Evolutionary conservation across 2,797 vertebrate species (phyloP), one percentile per base, ranked within the genome.

Genomic region (Picus viridis): DNA sequence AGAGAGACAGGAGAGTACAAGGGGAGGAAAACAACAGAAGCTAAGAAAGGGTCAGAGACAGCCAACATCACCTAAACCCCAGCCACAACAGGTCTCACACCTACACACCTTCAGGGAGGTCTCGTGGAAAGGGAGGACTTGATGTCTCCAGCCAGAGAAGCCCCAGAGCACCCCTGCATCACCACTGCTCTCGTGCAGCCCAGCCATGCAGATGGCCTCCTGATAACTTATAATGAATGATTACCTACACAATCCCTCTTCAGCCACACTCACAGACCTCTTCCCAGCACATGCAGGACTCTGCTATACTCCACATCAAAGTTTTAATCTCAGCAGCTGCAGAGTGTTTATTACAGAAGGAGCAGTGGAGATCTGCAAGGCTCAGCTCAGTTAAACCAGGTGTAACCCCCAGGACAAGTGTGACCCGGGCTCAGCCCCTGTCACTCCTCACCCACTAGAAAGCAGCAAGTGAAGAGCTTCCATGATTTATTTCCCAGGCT

Each of bases 201-300:
- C n/a, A 34, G 53, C 29, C 23, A 29, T 9, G 16, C 43, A 36
- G 49, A 24, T 0, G 1, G 23, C 51, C 49, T 0, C 2, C 19
- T 32, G 24, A n/a, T n/a, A n/a, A n/a, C n/a, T n/a, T n/a, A n/a
- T 34, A 57, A 57, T 57, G 64, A 53, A 26, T 3, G 4, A n/a
- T 3, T 23, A 16, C 27, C 54, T 74, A 54, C 32, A 54, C 8
- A 1, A 32, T 32, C 34, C 41, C 24, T 22, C 36, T 62, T 36
- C 27, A 41, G 34, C 23, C 0, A 1, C 15, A 30, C 61, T 78
- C 47, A 27, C 4, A 51, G 30, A 65, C 16, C 34, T 32, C 56
- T 11, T 71, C 51, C 34, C 64, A 83, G 63, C 83, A 43, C 39
- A 36, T 6, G 0, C 34, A 51, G 51, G 27, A 22, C 47, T 80